A percentile compares a stretch with the other conserved stretches of the same genome.
These are phyloP conservation scores for Oxygymnocypris stewartii DNA, from an alignment of 2,113 vertebrate genomes.

Conservation along the genomic window DNA sequence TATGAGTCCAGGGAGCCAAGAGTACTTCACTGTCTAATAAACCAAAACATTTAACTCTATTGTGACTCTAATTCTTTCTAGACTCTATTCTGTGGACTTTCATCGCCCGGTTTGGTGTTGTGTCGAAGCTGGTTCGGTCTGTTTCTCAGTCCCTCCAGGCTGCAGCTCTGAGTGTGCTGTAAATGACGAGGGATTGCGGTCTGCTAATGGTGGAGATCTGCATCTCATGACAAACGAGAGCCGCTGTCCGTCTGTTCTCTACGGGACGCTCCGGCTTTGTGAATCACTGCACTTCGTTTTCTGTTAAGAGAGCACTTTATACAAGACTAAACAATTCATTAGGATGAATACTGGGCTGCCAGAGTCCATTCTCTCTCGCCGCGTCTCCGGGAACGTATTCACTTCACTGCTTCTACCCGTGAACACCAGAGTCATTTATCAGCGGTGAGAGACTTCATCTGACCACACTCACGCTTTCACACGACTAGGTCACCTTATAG, in stretches of 20 bases:
- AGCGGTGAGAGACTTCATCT: too few species aligned
- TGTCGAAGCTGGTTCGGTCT: not conserved
- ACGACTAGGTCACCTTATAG: too few species aligned
- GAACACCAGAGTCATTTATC: not conserved
- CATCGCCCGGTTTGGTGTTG: not conserved
- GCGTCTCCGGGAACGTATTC: not conserved
- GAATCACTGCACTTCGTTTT: conserved; percentile 10
- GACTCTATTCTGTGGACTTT: not conserved
- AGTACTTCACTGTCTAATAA: not conserved
- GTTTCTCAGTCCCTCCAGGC: not conserved
- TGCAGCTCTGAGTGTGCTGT: conserved; percentile 29
- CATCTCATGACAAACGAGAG: conserved; percentile 63
- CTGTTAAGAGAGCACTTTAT: conserved; percentile 57
- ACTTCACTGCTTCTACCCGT: conserved; percentile 23
- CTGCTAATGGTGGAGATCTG: conserved; percentile 46
- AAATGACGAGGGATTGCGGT: conserved; percentile 63
- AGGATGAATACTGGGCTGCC: conserved; percentile 49
- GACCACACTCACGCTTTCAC: too few species aligned
- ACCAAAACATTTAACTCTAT: not conserved
- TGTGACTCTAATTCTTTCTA: not conserved
- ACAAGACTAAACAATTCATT: conserved; percentile 47
- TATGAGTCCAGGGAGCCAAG: not conserved
- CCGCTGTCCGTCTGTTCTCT: conserved; percentile 44
- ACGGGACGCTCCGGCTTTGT: not conserved
- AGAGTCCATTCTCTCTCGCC: conserved; percentile 40